Evolutionary conservation across 1,140 invertebrate genomes (phyloP).

Genomic region (Penaeus chinensis): DNA sequence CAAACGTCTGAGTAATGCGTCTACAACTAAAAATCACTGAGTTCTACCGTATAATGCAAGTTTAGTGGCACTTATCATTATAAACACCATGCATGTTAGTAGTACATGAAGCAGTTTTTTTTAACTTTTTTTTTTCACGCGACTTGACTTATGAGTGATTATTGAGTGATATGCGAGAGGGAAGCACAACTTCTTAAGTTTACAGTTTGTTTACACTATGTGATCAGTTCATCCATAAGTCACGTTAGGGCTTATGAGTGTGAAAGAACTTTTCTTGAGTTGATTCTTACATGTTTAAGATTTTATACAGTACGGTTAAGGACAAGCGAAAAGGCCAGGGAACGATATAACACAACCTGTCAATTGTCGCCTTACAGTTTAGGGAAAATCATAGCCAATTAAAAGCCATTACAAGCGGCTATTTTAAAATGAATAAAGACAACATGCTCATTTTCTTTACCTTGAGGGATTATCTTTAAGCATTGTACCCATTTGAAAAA

Average conservation of each 20-base stretch:
- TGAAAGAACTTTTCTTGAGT: too few relatives aligned
- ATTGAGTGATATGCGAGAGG: conserved; percentile 51
- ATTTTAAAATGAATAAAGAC: conserved; percentile 3
- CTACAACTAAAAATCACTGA: too few relatives aligned
- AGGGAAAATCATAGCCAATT: neutral
- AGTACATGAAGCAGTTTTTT: conserved; percentile 4
- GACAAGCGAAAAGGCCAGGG: conserved; percentile 3
- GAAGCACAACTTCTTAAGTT: conserved; percentile 50
- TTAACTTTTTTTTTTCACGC: conserved; percentile 2
- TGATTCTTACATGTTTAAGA: too few relatives aligned
- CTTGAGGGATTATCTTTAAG: conserved; percentile 20
- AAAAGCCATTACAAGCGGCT: conserved; percentile 7
- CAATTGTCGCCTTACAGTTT: conserved; percentile 13
- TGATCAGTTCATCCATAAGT: conserved; percentile 4
- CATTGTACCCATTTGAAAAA: conserved; percentile 59
- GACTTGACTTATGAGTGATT: conserved; percentile 38
- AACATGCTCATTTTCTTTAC: conserved; percentile 23
- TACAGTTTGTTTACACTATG: neutral
- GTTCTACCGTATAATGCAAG: too few relatives aligned
- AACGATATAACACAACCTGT: conserved; percentile 6
- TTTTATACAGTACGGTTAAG: neutral
- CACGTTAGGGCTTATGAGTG: too few relatives aligned
- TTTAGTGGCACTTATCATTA: too few relatives aligned
- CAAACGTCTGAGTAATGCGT: too few relatives aligned
- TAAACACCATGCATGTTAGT: too few relatives aligned